Base-by-base conservation (phyloP, 2,888 invertebrate species). In the Desoria tigrina region DNA sequence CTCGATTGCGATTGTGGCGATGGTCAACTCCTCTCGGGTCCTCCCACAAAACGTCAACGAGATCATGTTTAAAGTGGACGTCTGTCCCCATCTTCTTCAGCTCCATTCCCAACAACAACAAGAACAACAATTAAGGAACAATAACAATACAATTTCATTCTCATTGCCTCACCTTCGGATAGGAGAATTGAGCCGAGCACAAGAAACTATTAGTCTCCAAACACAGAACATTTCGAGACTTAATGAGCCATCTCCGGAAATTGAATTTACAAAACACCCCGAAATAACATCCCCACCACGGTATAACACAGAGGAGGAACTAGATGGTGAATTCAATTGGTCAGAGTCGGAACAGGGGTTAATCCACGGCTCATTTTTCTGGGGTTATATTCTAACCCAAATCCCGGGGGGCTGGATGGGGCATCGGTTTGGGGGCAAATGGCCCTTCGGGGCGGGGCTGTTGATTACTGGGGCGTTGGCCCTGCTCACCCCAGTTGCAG, bases 351-450 rank as follows among this genome's bases (percentile, higher is more conserved):
- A 67, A 28, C 70, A 70, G 45, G 70, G 70, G 11, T 27, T 70
- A 7, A 65, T 76, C 37, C 61, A 74, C 28, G 76, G 72, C 1
- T 63, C 74, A 14, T 75, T 75, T 37, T 75, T 74, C 56, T 74
- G 70, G 60, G 75, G 75, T 18, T 45, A 45, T 16, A 21, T 45
- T n/a, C 16, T 45, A 3, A 45, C 45, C 4, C 75, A 75, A 51
- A 56, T 75, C 6, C 74, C 74, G 2, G 75, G 72, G 1, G 75
- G 74, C 0, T 63, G 61, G 26, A 24, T 75, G 42, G 66, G 71
- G 1, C 65, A 69, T 11, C 60, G 61, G 37, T 68, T 68, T 28
- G 71, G 75, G 21, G 73, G 70, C 32, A 72, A 72, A 59, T 71
- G 71, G 71, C 72, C 73, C 6, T 68, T 72, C 57, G 75, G 75